phyloP scores from a whole-genome alignment of 1,140 invertebrate genomes.

The Neodiprion fabricii region DNA sequence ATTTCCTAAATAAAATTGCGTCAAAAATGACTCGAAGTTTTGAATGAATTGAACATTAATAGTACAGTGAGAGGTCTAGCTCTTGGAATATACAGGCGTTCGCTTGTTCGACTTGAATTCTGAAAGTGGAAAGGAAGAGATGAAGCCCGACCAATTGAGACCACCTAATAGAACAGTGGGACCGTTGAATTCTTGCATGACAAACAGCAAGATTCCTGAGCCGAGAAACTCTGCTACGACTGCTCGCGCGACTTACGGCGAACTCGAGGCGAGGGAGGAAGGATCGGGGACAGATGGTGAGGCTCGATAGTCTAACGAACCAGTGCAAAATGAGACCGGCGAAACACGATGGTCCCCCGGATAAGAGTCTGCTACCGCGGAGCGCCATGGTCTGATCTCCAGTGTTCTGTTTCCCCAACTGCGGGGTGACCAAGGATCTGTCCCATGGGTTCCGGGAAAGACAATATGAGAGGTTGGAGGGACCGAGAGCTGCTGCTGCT shows the following conservation, averaged over 20 bases:
- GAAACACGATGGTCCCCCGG: constrained; percentile 43
- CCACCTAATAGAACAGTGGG: not conserved
- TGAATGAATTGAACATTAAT: too few relatives aligned
- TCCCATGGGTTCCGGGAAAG: constrained; percentile 40
- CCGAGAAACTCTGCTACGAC: too few relatives aligned
- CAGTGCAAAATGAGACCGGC: constrained; percentile 39
- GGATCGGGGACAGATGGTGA: not conserved
- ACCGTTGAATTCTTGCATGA: not conserved
- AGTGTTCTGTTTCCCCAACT: constrained; percentile 26
- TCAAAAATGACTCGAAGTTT: not conserved
- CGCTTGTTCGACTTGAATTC: not conserved
- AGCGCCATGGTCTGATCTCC: constrained; percentile 30
- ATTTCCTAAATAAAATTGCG: not conserved
- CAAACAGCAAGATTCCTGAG: not conserved
- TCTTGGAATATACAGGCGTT: not conserved
- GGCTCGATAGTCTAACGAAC: constrained; percentile 30
- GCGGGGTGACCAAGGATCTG: not conserved
- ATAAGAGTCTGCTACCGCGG: constrained; percentile 46
- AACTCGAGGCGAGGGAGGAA: not conserved
- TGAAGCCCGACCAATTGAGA: not conserved
- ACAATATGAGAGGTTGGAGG: constrained; percentile 20
- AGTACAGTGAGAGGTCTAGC: not conserved
- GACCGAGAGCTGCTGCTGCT: not conserved
- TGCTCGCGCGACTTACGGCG: not conserved
- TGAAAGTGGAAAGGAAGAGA: not conserved